Evolutionary conservation across 2,888 invertebrate species (phyloP).

Genomic region (Caenorhabditis wallacei): DNA sequence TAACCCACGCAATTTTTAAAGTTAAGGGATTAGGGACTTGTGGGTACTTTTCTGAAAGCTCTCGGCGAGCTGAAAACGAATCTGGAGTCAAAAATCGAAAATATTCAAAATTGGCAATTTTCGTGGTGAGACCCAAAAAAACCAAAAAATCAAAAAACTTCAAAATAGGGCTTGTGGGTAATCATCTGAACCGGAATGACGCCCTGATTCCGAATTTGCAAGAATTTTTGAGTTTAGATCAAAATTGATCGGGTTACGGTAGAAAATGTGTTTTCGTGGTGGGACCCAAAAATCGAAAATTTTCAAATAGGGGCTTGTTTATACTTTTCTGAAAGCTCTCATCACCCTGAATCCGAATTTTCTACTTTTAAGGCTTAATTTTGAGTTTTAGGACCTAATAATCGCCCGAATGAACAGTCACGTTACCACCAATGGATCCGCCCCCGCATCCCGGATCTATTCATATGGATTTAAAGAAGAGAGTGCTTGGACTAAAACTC

Average conservation of each 20-base stretch:
- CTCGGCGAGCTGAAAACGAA: background rate
- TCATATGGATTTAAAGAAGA: slow-evolving; percentile 56
- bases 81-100: too few relatives aligned
- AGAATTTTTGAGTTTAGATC: background rate
- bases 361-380: background rate
- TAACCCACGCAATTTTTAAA: too few relatives aligned
- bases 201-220: background rate
- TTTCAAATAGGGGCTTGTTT: background rate
- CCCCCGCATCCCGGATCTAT: slow-evolving; percentile 31
- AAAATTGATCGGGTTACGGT: too few relatives aligned
- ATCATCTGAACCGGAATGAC: background rate
- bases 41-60: background rate
- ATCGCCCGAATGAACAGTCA: slow-evolving; percentile 63
- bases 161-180: too few relatives aligned
- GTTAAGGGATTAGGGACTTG: background rate
- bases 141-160: too few relatives aligned
- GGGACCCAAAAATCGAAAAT: background rate
- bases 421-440: slow-evolving; percentile 56
- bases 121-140: too few relatives aligned
- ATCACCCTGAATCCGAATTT: background rate
- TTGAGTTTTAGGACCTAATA: slow-evolving; percentile 59
- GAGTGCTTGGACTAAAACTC: slow-evolving; percentile 61
- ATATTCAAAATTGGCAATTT: too few relatives aligned
- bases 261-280: background rate
- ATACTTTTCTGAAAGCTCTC: background rate